Conservation (phyloP, 2,113 vertebrate species). For the Tupaia tana region DNA sequence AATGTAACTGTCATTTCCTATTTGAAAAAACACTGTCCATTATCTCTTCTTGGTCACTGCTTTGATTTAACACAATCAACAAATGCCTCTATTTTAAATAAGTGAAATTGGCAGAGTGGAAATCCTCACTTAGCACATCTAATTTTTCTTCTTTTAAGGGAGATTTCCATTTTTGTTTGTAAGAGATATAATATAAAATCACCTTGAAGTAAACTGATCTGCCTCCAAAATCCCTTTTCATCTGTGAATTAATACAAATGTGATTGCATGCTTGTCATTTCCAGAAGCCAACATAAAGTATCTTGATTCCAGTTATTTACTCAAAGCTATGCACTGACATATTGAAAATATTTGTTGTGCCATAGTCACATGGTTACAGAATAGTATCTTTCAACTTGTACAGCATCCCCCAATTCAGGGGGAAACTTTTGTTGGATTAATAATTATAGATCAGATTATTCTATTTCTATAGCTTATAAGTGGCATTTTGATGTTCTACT, state of each 20-base stretch:
- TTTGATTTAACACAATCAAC: background rate
- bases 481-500: background rate
- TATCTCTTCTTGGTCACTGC: conserved; percentile 3
- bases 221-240: background rate
- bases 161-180: background rate
- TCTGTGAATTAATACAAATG: conserved; percentile 56
- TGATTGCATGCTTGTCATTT: conserved; percentile 15
- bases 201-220: conserved; percentile 45
- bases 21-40: background rate
- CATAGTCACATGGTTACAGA: background rate
- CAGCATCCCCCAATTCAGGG: background rate
- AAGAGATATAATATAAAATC: background rate
- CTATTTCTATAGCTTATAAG: background rate
- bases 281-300: background rate
- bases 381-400: background rate
- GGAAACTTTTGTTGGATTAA: background rate
- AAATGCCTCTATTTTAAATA: background rate
- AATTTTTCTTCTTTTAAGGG: background rate
- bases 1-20: background rate
- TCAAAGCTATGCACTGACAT: background rate
- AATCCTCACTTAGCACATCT: background rate
- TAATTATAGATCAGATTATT: background rate
- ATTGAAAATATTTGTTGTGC: conserved; percentile 6
- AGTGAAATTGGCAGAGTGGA: background rate
- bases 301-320: conserved; percentile 27